Conservation (phyloP, 92 coral and sea anemone genomes). For the Meandrina meandrites region DNA sequence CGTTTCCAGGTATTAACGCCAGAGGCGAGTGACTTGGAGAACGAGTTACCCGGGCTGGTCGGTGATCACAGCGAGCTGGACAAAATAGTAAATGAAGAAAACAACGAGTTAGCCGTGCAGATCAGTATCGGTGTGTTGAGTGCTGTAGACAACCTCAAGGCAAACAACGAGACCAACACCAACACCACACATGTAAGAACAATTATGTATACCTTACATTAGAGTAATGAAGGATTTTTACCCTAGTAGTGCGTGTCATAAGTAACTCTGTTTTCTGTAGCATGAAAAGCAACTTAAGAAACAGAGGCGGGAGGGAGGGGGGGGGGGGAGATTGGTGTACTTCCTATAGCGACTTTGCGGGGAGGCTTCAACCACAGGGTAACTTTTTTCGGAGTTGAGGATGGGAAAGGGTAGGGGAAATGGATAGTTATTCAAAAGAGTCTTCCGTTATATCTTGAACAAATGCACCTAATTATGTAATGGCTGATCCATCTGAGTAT, state of each 20-base stretch:
- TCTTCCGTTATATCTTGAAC: too few relatives aligned
- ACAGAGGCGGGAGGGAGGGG: too few relatives aligned
- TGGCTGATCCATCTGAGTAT: too few relatives aligned
- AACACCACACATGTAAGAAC: constrained; percentile 7
- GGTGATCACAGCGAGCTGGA: constrained; percentile 14
- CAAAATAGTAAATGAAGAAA: not conserved
- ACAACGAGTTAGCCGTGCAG: constrained; percentile 20
- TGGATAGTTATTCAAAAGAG: too few relatives aligned
- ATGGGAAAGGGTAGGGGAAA: too few relatives aligned
- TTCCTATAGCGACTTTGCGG: too few relatives aligned
- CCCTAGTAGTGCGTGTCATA: not conserved
- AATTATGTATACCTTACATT: not conserved
- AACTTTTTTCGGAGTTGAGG: too few relatives aligned
- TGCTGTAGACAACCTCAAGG: not conserved
- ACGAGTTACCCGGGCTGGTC: not conserved
- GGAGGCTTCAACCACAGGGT: too few relatives aligned
- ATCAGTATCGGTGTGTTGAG: constrained; percentile 28
- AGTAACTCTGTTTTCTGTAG: too few relatives aligned
- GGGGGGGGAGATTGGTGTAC: too few relatives aligned
- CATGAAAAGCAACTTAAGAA: too few relatives aligned
- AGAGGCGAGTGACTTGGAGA: not conserved
- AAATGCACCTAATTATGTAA: too few relatives aligned
- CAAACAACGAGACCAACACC: constrained; percentile 1
- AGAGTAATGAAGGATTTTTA: not conserved
- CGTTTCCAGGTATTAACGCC: constrained; percentile 17